A percentile compares a stretch with the other conserved stretches of the same genome.
These are phyloP conservation scores for Adelges cooleyi DNA, from an alignment of 1,140 invertebrate species.

Conservation along the genomic window DNA sequence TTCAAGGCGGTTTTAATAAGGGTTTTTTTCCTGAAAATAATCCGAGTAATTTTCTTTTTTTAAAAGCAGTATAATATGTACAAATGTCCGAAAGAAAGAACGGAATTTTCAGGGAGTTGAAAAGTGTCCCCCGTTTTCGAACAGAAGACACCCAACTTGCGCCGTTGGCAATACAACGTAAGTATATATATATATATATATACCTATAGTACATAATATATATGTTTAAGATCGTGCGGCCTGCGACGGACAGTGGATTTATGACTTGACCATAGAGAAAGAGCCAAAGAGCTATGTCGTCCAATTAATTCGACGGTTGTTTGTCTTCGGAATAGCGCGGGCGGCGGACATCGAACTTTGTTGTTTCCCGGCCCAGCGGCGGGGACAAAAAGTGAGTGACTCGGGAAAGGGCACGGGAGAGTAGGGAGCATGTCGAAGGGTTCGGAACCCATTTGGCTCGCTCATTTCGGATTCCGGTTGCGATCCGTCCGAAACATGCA, in stretches of 20 bases:
- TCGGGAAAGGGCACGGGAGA: not conserved
- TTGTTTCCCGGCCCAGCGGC: not conserved
- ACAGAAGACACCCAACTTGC: too few relatives aligned
- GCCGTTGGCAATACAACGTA: not conserved
- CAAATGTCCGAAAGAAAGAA: too few relatives aligned
- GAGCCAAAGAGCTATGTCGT: not conserved
- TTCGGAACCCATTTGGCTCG: not conserved
- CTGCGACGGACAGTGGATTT: not conserved
- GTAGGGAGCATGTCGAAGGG: too few relatives aligned
- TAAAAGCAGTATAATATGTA: too few relatives aligned
- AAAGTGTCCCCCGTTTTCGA: too few relatives aligned
- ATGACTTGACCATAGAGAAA: not conserved
- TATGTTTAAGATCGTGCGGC: not conserved
- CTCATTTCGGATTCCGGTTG: slow-evolving; percentile 20
- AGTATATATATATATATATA: not conserved
- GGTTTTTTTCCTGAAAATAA: too few relatives aligned
- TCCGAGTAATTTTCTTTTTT: too few relatives aligned
- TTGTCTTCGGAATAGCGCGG: not conserved
- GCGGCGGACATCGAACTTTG: slow-evolving; percentile 2
- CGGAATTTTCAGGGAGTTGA: too few relatives aligned
- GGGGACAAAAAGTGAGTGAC: not conserved
- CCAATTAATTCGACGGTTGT: slow-evolving; percentile 23
- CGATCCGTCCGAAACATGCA: slow-evolving; percentile 21
- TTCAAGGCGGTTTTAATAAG: too few relatives aligned
- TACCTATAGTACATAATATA: not conserved